Evolutionary conservation across 2,797 vertebrate species (phyloP), one percentile per base, ranked within the genome.

Genomic region (Rhinella marina): DNA sequence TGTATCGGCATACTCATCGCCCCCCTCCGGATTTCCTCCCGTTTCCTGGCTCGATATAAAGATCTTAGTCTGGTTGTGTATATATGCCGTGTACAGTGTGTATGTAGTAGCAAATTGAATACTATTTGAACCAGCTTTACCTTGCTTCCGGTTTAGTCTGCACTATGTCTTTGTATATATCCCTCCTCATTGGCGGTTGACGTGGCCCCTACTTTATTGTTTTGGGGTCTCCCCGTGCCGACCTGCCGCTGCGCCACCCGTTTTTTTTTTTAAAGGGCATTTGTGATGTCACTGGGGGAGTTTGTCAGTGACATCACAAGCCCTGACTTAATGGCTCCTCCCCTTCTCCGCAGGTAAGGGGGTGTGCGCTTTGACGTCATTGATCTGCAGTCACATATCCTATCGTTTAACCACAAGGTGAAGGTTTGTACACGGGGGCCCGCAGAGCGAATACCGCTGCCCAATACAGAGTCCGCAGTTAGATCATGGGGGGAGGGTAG

Each of bases 401-500:
- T 32, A 3, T 23, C 41, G 52, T 29, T 83, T 81, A 32, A 9
- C 25, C 64, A 29, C 25, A 25, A 11, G 23, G 7, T 7, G 32
- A 59, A 59, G 68, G 52, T 29, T 54, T 68, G 23, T 82, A 70
- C 1, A 9, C 64, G 48, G 27, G 81, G 66, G 66, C 59, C 68
- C 27, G 52, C 66, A 41, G 52, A 10, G 27, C 52, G 23, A 56
- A 84, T 56, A 25, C 17, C 82, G 32, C 52, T 29, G 16, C 81
- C 48, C 82, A 32, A 6, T 61, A 56, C 27, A 32, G 68, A 23
- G 94, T 77, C 48, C 94, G 94, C 95, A 94, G 95, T 21, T 21
- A 50, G 41, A 23, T 11, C 72, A 95, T 95, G 94, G 95, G 93
- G 93, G 94, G 94, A 93, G 91, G 92, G 94, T 94, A 93, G 94